Percentiles rank a stretch among this genome's conserved stretches.
phyloP scores from a whole-genome alignment of 2,113 vertebrate species.

The Ahaetulla prasina region DNA sequence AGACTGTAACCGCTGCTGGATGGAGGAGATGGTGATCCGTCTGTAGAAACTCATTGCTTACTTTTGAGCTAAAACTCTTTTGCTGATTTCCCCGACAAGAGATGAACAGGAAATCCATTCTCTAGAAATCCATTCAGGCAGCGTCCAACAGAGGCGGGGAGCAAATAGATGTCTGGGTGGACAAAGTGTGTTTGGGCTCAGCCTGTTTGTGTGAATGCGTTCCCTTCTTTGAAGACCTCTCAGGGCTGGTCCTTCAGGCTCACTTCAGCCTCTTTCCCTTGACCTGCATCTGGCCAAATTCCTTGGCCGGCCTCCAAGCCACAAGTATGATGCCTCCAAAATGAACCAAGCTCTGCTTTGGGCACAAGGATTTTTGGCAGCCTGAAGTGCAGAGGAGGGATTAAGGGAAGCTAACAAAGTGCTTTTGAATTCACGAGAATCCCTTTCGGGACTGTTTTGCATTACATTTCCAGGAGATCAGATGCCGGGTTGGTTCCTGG shows the following conservation, averaged over 20 bases:
- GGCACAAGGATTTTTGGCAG: not conserved
- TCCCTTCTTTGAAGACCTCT: not conserved
- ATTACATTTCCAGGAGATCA: not conserved
- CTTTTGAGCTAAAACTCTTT: not conserved
- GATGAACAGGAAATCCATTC: not conserved
- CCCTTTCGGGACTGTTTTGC: not conserved
- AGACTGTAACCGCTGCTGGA: not conserved
- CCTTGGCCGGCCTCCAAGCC: not conserved
- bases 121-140: not conserved
- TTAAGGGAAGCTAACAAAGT: not conserved
- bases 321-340: not conserved
- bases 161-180: not conserved
- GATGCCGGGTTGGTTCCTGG: not conserved
- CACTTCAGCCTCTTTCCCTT: not conserved
- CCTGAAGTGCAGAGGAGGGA: not conserved
- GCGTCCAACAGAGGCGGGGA: not conserved
- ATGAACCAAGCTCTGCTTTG: not conserved
- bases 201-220: not conserved
- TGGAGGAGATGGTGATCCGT: not conserved
- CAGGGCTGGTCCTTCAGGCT: not conserved
- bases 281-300: not conserved
- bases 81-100: not conserved
- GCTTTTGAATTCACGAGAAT: not conserved
- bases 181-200: not conserved
- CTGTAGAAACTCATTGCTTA: not conserved